A percentile compares a stretch with the other conserved stretches of the same genome.
Conservation (phyloP, 2,797 vertebrate genomes). For the Cuculus canorus region DNA sequence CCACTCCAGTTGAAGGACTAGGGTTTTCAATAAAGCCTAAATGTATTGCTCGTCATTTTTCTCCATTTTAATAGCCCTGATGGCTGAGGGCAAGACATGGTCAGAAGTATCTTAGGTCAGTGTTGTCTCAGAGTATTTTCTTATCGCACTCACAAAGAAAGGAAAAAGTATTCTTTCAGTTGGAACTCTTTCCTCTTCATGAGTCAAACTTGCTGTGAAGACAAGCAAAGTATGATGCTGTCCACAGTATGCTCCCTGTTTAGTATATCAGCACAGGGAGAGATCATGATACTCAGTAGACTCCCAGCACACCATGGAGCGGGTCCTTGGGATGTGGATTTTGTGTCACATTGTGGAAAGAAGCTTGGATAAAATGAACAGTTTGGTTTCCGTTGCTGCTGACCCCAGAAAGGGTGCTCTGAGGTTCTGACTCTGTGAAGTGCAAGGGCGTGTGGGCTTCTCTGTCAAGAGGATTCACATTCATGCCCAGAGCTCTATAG, state of each 20-base stretch:
- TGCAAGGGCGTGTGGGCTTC: not conserved
- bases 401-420: not conserved
- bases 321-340: not conserved
- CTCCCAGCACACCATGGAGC: not conserved
- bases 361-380: not conserved
- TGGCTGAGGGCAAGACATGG: accelerated
- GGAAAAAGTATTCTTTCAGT: not conserved
- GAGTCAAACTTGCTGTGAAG: not conserved
- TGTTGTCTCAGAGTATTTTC: not conserved
- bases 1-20: not conserved
- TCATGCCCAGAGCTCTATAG: not conserved
- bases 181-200: not conserved
- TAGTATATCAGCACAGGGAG: not conserved
- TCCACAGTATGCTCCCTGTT: not conserved
- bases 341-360: not conserved
- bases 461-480: not conserved
- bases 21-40: not conserved
- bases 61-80: not conserved
- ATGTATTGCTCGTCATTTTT: not conserved
- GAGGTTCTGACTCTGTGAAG: not conserved
- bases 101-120: not conserved
- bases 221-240: not conserved
- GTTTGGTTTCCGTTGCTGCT: not conserved
- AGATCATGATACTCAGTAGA: not conserved
- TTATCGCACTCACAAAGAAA: not conserved